A percentile compares a stretch with the other conserved stretches of the same genome.
Conservation (phyloP, 2,797 vertebrate species). For the Peromyscus eremicus region DNA sequence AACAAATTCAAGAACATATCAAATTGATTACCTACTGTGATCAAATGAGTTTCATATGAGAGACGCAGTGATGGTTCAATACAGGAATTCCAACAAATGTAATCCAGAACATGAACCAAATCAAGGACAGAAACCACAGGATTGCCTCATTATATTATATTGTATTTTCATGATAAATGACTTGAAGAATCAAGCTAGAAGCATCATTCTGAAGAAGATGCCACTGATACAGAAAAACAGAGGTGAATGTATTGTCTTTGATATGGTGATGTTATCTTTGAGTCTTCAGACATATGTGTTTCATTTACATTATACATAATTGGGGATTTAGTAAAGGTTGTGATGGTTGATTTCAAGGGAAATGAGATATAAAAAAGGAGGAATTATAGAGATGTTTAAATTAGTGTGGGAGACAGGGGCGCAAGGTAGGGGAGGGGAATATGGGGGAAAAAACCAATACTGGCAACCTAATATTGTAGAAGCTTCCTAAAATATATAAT, state of each 20-base stretch:
- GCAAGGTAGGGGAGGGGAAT: neutral
- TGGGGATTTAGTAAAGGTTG: no score
- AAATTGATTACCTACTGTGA: neutral
- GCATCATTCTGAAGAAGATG: neutral
- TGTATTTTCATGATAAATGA: neutral
- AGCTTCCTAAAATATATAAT: neutral
- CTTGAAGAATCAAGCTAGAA: neutral
- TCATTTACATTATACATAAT: neutral
- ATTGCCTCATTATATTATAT: no score
- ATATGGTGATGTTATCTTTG: neutral
- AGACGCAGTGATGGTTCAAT: neutral
- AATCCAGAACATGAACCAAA: neutral
- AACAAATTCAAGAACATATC: neutral
- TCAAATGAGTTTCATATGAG: neutral
- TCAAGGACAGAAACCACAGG: neutral
- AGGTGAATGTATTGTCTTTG: neutral
- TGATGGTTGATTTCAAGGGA: neutral
- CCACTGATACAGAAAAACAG: neutral
- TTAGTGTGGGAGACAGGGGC: neutral
- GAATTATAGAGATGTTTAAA: neutral
- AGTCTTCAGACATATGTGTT: neutral
- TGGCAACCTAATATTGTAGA: neutral
- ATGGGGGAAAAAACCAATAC: neutral
- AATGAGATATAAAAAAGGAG: rapidly evolving
- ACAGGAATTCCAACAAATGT: neutral